phyloP scores from a whole-genome alignment of 2,888 invertebrate genomes.

The Metacarcinus magister region DNA sequence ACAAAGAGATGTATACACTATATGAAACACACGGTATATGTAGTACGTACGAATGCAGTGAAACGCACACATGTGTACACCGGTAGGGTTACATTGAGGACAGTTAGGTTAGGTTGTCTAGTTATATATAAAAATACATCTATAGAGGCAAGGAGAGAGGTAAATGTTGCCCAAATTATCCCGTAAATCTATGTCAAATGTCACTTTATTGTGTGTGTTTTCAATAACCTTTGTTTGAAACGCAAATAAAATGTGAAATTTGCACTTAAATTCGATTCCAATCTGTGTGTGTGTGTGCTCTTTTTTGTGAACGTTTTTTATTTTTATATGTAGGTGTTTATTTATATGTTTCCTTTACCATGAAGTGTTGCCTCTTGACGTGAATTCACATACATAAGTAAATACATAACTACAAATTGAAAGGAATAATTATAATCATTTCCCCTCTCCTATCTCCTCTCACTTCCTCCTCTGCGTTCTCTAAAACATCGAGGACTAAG shows the following conservation, averaged over 20 bases:
- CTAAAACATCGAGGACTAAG: constrained; percentile 5
- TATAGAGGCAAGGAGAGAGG: neutral
- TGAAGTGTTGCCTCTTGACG: neutral
- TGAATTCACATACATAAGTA: neutral
- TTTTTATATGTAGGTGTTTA: no score
- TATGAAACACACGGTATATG: neutral
- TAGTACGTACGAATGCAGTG: neutral
- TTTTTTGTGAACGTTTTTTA: no score
- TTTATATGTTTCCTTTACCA: neutral
- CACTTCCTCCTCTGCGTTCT: neutral
- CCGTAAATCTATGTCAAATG: neutral
- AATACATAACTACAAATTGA: neutral
- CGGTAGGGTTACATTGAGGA: neutral
- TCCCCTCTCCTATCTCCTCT: neutral
- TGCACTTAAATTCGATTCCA: no score
- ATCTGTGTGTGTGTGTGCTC: no score
- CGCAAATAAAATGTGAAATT: no score
- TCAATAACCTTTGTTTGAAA: neutral
- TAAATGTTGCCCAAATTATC: neutral
- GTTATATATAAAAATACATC: constrained; percentile 15
- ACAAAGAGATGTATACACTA: neutral
- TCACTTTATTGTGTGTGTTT: neutral
- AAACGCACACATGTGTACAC: neutral
- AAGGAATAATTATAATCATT: neutral
- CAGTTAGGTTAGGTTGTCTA: neutral